These are phyloP conservation scores for Brotula barbata DNA, from an alignment of 2,797 vertebrate genomes.

Conservation along the genomic window DNA sequence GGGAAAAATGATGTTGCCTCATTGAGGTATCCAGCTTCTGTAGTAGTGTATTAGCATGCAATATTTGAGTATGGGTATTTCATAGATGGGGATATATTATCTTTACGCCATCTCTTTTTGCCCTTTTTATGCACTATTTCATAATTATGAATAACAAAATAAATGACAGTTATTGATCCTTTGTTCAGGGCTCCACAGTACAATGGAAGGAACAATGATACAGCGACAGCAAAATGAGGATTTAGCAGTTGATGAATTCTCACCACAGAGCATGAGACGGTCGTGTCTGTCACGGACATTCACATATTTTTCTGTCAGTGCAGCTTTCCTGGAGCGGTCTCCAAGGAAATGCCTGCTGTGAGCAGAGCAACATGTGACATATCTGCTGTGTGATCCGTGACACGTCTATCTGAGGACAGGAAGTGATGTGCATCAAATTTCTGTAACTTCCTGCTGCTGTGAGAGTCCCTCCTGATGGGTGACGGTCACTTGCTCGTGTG, in stretches of 20 bases:
- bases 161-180: too few relatives aligned
- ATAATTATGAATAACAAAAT: too few relatives aligned
- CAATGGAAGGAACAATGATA: too few relatives aligned
- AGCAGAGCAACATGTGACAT: slow-evolving; percentile 34
- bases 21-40: too few relatives aligned
- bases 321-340: slow-evolving; percentile 22
- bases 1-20: too few relatives aligned
- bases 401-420: slow-evolving; percentile 40
- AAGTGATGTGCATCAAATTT: slow-evolving; percentile 35
- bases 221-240: neutral
- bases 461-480: slow-evolving; percentile 2
- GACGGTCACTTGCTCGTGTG: neutral
- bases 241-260: neutral
- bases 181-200: too few relatives aligned
- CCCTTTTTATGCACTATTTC: too few relatives aligned
- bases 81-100: too few relatives aligned
- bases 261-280: too few relatives aligned
- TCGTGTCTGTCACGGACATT: neutral
- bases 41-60: too few relatives aligned
- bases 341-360: slow-evolving; percentile 41
- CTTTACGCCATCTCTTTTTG: too few relatives aligned
- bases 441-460: slow-evolving; percentile 35
- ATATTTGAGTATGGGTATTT: too few relatives aligned
- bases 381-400: slow-evolving; percentile 36
- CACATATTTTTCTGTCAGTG: slow-evolving; percentile 31